These are phyloP conservation scores for Scylla paramamosain DNA, from an alignment of 1,140 invertebrate genomes.

Conservation along the genomic window DNA sequence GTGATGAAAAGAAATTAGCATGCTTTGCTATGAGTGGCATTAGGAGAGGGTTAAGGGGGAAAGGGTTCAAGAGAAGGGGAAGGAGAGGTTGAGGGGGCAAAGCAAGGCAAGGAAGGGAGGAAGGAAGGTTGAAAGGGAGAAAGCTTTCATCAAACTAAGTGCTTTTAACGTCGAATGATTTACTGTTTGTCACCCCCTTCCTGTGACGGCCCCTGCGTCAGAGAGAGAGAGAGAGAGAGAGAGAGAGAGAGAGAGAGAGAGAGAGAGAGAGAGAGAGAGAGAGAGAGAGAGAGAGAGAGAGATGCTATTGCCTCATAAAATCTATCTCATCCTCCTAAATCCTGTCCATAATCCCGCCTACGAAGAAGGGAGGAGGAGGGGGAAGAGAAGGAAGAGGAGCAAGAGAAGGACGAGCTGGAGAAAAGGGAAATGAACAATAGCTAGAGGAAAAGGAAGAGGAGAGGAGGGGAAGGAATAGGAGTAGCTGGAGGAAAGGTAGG, in stretches of 20 bases:
- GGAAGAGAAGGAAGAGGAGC: too few relatives aligned
- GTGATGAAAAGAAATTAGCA: too few relatives aligned
- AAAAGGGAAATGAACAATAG: neutral
- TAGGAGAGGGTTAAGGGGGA: neutral
- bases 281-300: slow-evolving; percentile 13
- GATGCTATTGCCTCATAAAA: neutral
- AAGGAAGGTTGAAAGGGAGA: neutral
- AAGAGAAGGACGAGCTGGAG: neutral
- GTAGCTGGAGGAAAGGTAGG: neutral
- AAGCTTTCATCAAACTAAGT: neutral
- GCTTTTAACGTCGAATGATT: neutral
- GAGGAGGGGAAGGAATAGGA: neutral
- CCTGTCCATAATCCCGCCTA: neutral
- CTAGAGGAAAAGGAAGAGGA: neutral
- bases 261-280: slow-evolving; percentile 20
- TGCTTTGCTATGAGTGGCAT: too few relatives aligned
- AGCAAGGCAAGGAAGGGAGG: too few relatives aligned
- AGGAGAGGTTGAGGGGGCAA: neutral
- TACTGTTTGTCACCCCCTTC: neutral
- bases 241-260: slow-evolving; percentile 8
- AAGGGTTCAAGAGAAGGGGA: neutral
- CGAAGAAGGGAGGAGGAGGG: neutral
- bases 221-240: neutral
- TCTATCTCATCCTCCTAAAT: neutral
- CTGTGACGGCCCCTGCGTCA: neutral